Conservation (phyloP, 1,140 invertebrate species). For the Dryas iulia region DNA sequence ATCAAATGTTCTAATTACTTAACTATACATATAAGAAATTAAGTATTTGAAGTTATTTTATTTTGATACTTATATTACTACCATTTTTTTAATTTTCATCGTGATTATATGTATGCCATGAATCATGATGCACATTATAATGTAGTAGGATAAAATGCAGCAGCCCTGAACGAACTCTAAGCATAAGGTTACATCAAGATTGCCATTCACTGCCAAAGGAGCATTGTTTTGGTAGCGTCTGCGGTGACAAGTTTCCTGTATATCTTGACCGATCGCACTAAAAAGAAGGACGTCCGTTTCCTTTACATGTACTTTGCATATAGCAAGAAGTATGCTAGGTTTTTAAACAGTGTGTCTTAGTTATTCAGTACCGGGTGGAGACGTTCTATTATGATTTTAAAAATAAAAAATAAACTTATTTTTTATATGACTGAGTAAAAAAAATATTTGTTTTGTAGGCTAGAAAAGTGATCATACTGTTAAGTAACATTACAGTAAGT, state of each 20-base stretch:
- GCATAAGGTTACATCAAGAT: conserved; percentile 38
- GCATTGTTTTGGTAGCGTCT: conserved; percentile 55
- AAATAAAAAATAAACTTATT: too few relatives aligned
- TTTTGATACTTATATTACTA: too few relatives aligned
- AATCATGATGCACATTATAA: background rate
- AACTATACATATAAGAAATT: too few relatives aligned
- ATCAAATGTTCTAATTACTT: too few relatives aligned
- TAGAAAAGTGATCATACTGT: too few relatives aligned
- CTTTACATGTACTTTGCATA: conserved; percentile 59
- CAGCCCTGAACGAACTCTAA: conserved; percentile 30
- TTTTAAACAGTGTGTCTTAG: conserved; percentile 15
- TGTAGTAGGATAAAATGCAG: conserved; percentile 21
- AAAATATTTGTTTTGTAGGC: background rate
- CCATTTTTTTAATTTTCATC: too few relatives aligned
- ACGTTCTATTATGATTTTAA: background rate
- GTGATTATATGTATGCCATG: too few relatives aligned
- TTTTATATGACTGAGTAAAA: too few relatives aligned
- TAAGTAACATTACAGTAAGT: too few relatives aligned
- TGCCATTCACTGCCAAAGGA: conserved; percentile 42
- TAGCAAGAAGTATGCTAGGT: conserved; percentile 1
- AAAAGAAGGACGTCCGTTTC: conserved; percentile 72
- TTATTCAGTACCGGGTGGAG: background rate
- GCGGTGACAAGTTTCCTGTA: conserved; percentile 62
- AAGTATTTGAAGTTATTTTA: too few relatives aligned
- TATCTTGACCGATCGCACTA: conserved; percentile 45